A percentile compares a stretch with the other conserved stretches of the same genome.
phyloP scores from a whole-genome alignment of 1,140 invertebrate species.

The Homalodisca vitripennis region DNA sequence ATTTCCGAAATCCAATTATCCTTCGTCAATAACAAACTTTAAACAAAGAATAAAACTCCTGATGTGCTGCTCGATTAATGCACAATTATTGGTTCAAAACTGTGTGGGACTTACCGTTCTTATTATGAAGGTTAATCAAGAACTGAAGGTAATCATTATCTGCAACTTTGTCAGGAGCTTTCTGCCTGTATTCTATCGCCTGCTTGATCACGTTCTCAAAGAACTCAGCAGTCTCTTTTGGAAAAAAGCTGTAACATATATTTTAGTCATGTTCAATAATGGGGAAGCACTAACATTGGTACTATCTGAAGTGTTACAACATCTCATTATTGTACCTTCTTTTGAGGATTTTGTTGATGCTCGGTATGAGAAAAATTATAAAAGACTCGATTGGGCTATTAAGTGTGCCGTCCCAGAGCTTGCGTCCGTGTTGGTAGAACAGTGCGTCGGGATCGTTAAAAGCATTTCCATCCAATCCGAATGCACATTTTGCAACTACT shows the following conservation, averaged over 20 bases:
- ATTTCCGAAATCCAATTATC: not conserved
- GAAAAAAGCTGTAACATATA: not conserved
- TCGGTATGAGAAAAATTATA: not conserved
- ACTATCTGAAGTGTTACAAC: not conserved
- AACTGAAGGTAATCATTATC: not conserved
- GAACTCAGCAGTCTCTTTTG: not conserved
- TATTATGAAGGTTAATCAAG: not conserved
- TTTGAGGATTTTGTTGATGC: not conserved
- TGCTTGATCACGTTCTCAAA: not conserved
- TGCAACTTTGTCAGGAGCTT: not conserved
- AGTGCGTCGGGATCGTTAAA: not conserved
- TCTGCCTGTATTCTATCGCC: not conserved
- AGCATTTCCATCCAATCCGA: not conserved
- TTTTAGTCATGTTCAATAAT: not conserved
- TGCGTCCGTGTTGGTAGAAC: not conserved
- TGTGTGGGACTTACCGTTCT: too few species aligned
- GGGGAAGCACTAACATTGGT: not conserved
- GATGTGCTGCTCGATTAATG: not conserved
- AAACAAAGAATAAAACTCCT: not conserved
- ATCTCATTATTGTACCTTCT: not conserved
- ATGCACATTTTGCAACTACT: constrained; percentile 5
- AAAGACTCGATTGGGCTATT: not conserved
- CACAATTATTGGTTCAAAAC: not conserved
- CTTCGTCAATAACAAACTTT: not conserved
- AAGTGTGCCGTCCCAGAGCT: not conserved